These are phyloP conservation scores for Pristionchus entomophagus DNA, from an alignment of 2,888 invertebrate genomes.

Conservation along the genomic window DNA sequence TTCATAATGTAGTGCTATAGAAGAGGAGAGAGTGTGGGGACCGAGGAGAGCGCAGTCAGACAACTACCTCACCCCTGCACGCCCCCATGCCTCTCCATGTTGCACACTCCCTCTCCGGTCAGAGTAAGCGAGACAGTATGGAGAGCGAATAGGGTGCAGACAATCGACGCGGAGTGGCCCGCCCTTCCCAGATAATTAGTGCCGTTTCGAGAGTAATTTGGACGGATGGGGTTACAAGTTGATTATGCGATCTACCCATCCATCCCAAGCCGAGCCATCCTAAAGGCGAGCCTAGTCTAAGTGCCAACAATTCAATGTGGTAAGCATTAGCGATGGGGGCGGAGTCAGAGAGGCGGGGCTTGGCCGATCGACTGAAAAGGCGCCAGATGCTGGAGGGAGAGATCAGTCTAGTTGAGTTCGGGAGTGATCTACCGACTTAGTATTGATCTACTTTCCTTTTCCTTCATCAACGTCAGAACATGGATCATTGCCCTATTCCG, in stretches of 20 bases:
- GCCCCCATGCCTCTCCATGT: neutral
- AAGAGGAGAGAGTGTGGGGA: neutral
- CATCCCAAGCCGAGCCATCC: no score
- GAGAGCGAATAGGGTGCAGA: neutral
- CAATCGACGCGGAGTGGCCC: neutral
- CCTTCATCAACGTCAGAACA: no score
- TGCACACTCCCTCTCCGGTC: neutral
- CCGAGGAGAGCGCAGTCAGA: slow-evolving; percentile 7
- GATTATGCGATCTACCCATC: slow-evolving; percentile 31
- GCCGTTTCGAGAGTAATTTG: neutral
- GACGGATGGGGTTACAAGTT: slow-evolving; percentile 24
- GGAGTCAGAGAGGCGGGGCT: neutral
- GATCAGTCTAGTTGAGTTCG: neutral
- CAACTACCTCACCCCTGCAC: neutral
- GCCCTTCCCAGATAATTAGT: slow-evolving; percentile 30
- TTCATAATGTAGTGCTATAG: no score
- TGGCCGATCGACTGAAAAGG: slow-evolving; percentile 23
- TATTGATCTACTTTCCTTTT: neutral
- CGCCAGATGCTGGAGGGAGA: neutral
- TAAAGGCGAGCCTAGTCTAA: neutral
- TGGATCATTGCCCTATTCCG: no score
- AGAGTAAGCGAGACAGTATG: neutral
- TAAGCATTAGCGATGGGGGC: neutral
- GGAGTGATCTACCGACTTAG: neutral
- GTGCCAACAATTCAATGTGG: slow-evolving; percentile 16